A percentile compares a stretch with the other conserved stretches of the same genome.
Evolutionary conservation across 2,113 vertebrate species (phyloP).

Genomic region (Nibea coibor): DNA sequence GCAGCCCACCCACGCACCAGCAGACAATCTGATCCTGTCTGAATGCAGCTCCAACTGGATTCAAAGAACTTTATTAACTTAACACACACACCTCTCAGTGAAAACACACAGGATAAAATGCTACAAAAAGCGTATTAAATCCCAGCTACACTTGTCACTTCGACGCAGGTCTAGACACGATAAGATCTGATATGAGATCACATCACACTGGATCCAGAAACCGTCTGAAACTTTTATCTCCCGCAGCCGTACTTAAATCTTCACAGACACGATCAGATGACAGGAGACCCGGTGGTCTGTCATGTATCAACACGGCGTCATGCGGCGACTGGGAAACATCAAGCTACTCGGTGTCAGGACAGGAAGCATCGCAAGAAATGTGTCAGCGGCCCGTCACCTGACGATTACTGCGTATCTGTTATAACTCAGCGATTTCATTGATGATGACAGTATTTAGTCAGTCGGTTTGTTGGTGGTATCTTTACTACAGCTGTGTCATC

Average conservation of each 20-base stretch:
- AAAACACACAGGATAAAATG: not conserved
- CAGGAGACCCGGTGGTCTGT: not conserved
- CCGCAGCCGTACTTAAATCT: not conserved
- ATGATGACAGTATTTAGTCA: not conserved
- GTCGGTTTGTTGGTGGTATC: no score
- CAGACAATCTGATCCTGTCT: no score
- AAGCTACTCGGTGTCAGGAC: not conserved
- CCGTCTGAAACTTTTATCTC: slow-evolving; percentile 15
- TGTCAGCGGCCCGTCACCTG: not conserved
- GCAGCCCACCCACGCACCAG: no score
- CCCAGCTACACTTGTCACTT: slow-evolving; percentile 25
- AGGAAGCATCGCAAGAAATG: not conserved
- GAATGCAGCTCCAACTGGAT: no score
- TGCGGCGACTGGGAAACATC: not conserved
- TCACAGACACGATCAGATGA: slow-evolving; percentile 2
- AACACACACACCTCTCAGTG: not conserved
- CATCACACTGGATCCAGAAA: not conserved
- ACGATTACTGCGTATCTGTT: no score
- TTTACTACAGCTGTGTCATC: no score
- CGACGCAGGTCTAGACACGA: slow-evolving; percentile 14
- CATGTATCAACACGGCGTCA: not conserved
- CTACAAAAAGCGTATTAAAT: no score
- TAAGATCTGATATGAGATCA: slow-evolving; percentile 14
- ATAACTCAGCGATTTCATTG: not conserved
- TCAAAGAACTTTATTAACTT: no score